Conservation (phyloP, 2,113 vertebrate species). For the Rhabdomys dilectus region DNA sequence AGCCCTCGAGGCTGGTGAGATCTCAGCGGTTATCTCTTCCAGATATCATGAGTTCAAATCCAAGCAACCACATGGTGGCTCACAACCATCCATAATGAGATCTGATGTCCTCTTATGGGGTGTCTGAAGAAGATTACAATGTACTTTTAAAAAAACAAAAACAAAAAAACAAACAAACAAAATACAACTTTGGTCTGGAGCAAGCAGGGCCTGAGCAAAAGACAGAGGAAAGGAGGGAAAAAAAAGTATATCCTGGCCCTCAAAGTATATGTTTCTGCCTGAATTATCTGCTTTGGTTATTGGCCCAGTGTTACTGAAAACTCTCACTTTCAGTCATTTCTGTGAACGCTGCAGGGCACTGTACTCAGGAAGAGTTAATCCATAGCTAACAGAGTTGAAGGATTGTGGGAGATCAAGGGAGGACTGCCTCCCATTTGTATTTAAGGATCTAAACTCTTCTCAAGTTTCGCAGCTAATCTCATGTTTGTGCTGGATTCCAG, state of each 20-base stretch:
- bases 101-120: too few species aligned
- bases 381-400: constrained; percentile 18
- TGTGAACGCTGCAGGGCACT: not conserved
- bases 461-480: not conserved
- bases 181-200: too few species aligned
- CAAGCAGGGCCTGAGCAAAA: too few species aligned
- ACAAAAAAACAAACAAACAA: too few species aligned
- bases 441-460: not conserved
- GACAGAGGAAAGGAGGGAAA: too few species aligned
- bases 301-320: constrained; percentile 29
- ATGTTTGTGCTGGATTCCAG: constrained; percentile 34
- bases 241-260: not conserved
- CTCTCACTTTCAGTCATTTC: not conserved
- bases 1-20: not conserved
- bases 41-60: too few species aligned
- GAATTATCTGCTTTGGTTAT: constrained; percentile 58
- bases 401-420: constrained; percentile 22
- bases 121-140: too few species aligned
- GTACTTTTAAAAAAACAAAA: too few species aligned
- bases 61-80: too few species aligned
- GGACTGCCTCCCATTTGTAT: not conserved
- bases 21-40: too few species aligned
- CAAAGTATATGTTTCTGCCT: constrained; percentile 22
- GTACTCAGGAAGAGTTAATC: constrained; percentile 33
- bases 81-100: too few species aligned